Evolutionary conservation across 2,888 invertebrate species (phyloP).

Genomic region (Epistrophe eligans): DNA sequence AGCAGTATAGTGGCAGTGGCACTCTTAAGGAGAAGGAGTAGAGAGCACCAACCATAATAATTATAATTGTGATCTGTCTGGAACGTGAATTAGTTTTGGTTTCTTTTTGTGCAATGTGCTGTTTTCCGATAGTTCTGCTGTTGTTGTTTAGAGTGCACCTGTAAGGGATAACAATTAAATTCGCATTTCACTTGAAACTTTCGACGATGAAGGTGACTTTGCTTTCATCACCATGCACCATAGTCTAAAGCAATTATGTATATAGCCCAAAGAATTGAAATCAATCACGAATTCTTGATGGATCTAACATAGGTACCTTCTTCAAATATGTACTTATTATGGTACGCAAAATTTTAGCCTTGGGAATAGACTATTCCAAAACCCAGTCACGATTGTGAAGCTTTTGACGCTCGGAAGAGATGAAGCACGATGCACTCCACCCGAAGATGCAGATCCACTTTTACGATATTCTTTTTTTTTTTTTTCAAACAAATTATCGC

Average conservation of each 20-base stretch:
- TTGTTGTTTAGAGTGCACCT: constrained; percentile 44
- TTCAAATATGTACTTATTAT: neutral
- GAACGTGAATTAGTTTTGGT: constrained; percentile 50
- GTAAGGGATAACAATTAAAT: constrained; percentile 71
- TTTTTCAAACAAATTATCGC: neutral
- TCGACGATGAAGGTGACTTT: constrained; percentile 3
- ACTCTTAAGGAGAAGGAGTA: constrained; percentile 3
- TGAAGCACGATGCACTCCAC: neutral
- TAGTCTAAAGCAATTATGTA: too few species aligned
- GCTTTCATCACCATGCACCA: neutral
- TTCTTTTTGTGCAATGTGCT: constrained; percentile 1
- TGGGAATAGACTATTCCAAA: constrained; percentile 17
- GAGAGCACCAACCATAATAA: neutral
- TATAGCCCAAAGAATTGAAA: constrained; percentile 28
- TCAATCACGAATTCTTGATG: constrained; percentile 52
- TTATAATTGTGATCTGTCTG: constrained; percentile 71
- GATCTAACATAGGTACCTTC: neutral
- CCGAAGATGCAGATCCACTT: neutral
- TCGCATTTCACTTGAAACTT: constrained; percentile 71
- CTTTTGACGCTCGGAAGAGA: constrained; percentile 9
- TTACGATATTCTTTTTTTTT: neutral
- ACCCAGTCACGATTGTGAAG: constrained; percentile 56
- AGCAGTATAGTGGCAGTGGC: constrained; percentile 19
- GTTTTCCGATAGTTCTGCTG: constrained; percentile 11
- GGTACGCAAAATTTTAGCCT: constrained; percentile 37